A percentile compares a stretch with the other conserved stretches of the same genome.
These are phyloP conservation scores for Imbricaverruca yamaguchii DNA, from an alignment of 2,888 invertebrate species.

Conservation along the genomic window DNA sequence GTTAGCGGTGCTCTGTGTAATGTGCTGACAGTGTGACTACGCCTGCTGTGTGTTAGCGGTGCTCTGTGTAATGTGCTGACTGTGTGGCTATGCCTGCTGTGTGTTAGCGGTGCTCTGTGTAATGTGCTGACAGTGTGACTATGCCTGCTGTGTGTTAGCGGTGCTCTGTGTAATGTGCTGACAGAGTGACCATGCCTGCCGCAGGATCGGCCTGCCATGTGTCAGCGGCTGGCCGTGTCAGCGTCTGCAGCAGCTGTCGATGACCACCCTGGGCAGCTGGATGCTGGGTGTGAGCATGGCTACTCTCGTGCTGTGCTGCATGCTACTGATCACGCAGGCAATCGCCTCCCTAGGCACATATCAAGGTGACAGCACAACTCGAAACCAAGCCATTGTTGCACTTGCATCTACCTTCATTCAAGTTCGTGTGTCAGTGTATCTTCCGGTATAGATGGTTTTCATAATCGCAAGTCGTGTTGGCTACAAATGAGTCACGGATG, in stretches of 20 bases:
- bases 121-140: no score
- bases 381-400: neutral
- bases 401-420: neutral
- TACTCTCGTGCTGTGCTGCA: neutral
- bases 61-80: no score
- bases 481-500: no score
- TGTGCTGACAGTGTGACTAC: no score
- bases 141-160: no score
- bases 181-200: neutral
- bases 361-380: neutral
- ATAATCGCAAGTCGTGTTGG: neutral
- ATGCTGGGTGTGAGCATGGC: neutral
- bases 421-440: neutral
- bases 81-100: no score
- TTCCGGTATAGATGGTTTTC: neutral
- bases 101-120: no score
- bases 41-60: no score
- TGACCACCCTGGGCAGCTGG: neutral
- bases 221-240: neutral
- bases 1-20: no score
- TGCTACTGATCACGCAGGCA: neutral
- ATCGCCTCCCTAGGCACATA: neutral
- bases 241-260: neutral
- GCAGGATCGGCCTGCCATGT: neutral
- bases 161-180: no score